Evolutionary conservation across 2,797 vertebrate genomes (phyloP).

Genomic region (Poecilia picta): DNA sequence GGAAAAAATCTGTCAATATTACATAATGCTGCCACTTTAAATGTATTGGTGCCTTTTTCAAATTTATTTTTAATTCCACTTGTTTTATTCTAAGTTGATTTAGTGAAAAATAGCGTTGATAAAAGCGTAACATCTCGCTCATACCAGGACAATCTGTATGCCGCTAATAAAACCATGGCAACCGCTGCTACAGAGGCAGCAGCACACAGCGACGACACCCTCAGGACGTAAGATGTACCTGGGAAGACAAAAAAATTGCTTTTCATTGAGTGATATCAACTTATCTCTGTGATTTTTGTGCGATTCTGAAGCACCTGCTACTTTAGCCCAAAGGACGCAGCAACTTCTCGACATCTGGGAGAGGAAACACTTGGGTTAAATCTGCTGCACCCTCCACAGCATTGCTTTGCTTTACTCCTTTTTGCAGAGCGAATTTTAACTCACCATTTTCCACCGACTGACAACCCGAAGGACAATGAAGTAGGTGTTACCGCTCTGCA

Average conservation of each 20-base stretch:
- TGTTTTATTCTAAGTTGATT: not conserved
- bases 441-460: constrained; percentile 90
- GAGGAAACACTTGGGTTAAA: constrained; percentile 27
- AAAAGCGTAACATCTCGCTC: not conserved
- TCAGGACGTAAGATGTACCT: constrained; percentile 74
- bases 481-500: constrained; percentile 86
- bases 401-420: not conserved
- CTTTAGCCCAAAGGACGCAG: constrained; percentile 82
- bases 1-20: too few species aligned
- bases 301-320: constrained; percentile 63
- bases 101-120: not conserved
- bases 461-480: constrained; percentile 87
- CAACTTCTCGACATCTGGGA: constrained; percentile 72
- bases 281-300: not conserved
- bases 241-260: not conserved
- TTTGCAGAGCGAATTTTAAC: constrained; percentile 11
- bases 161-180: constrained; percentile 45
- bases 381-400: not conserved
- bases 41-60: not conserved
- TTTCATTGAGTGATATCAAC: not conserved
- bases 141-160: constrained; percentile 70
- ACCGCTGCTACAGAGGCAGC: constrained; percentile 57
- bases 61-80: not conserved
- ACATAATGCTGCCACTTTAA: too few species aligned
- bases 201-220: constrained; percentile 62